phyloP scores from a whole-genome alignment of 2,113 vertebrate genomes.

The Dermatemys mawii region DNA sequence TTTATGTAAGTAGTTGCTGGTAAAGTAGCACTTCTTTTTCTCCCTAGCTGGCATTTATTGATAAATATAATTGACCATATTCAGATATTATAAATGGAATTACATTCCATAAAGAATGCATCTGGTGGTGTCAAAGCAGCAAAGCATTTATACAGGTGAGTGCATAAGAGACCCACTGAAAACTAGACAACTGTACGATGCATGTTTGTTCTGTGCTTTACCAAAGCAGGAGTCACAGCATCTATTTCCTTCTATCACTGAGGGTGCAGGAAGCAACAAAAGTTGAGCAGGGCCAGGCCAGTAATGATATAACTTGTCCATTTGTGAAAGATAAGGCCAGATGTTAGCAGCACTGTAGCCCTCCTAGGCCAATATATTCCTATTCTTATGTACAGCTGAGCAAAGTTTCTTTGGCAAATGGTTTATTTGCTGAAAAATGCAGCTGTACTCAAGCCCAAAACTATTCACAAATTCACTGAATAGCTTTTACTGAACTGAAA shows the following conservation, averaged over 20 bases:
- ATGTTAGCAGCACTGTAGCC: not conserved
- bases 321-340: not conserved
- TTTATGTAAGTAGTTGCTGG: not conserved
- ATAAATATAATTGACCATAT: not conserved
- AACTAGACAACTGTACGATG: accelerated
- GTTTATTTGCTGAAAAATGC: not conserved
- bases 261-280: not conserved
- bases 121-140: accelerated
- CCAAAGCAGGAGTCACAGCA: not conserved
- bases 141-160: not conserved
- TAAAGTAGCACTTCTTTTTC: not conserved
- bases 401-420: not conserved
- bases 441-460: not conserved
- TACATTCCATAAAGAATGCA: not conserved
- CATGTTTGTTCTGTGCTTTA: accelerated
- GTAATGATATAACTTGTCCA: not conserved
- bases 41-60: not conserved
- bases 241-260: not conserved
- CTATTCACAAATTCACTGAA: not conserved
- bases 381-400: not conserved
- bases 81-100: not conserved
- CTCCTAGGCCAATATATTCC: not conserved
- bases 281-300: not conserved
- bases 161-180: accelerated
- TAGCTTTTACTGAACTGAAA: not conserved